phyloP scores from a whole-genome alignment of 2,797 vertebrate species.

The Champsocephalus gunnari region DNA sequence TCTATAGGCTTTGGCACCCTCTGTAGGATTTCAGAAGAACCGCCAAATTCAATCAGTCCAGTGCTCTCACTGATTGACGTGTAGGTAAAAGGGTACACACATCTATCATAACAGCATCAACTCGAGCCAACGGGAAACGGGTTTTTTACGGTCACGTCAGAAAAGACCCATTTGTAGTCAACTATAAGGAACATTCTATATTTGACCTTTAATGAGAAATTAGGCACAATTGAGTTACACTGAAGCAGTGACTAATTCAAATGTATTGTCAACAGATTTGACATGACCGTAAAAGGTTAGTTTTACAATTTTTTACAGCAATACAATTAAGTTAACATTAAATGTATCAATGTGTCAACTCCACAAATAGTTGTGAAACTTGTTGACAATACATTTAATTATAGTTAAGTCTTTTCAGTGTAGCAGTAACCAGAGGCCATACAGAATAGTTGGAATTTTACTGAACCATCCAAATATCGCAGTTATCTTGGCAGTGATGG shows the following conservation, averaged over 20 bases:
- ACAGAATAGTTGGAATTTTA: not conserved
- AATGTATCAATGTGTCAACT: too few species aligned
- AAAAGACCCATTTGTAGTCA: too few species aligned
- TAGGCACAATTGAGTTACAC: too few species aligned
- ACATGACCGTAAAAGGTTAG: too few species aligned
- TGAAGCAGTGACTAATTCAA: too few species aligned
- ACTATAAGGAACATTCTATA: rapidly evolving
- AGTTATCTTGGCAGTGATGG: rapidly evolving
- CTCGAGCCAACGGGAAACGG: not conserved
- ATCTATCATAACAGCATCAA: rapidly evolving
- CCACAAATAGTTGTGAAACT: too few species aligned
- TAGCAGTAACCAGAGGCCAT: not conserved
- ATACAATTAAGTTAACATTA: too few species aligned
- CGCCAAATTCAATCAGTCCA: conserved; percentile 23
- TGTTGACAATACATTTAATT: too few species aligned
- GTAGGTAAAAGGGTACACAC: not conserved
- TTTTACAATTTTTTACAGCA: too few species aligned
- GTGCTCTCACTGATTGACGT: not conserved
- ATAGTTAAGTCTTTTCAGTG: too few species aligned
- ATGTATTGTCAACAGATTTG: too few species aligned
- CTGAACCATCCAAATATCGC: not conserved
- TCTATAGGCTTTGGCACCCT: conserved; percentile 78
- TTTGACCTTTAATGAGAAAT: not conserved
- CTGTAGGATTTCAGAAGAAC: conserved; percentile 71
- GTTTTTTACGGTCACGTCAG: not conserved